Evolutionary conservation across 1,140 invertebrate genomes (phyloP).

Genomic region (Drosophila kohkoa): DNA sequence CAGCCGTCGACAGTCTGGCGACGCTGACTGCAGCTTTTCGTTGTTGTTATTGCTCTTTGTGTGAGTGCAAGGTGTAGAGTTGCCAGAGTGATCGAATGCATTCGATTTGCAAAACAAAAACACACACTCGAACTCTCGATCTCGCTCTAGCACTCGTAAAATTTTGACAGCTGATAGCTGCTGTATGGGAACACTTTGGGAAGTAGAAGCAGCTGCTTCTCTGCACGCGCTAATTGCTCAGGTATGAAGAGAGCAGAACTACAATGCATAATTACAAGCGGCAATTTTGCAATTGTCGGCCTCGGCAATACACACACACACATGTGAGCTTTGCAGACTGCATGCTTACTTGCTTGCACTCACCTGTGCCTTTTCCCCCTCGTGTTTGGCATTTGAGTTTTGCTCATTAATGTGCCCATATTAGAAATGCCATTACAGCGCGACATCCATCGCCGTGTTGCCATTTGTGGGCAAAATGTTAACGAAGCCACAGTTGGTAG

Average conservation of each 20-base stretch:
- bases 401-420: constrained; percentile 74
- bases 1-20: constrained; percentile 59
- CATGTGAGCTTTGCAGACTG: constrained; percentile 19
- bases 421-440: constrained; percentile 81
- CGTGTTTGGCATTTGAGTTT: not conserved
- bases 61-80: constrained; percentile 26
- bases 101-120: constrained; percentile 38
- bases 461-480: constrained; percentile 79
- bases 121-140: not conserved
- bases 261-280: constrained; percentile 48
- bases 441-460: constrained; percentile 62
- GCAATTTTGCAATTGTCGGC: constrained; percentile 70
- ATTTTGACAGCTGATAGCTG: constrained; percentile 50
- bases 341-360: constrained; percentile 5
- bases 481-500: constrained; percentile 58
- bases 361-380: constrained; percentile 51
- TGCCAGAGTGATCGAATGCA: constrained; percentile 38
- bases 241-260: constrained; percentile 68
- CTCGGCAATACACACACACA: not conserved
- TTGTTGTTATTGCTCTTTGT: constrained; percentile 34
- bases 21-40: constrained; percentile 63
- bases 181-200: not conserved
- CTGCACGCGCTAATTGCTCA: constrained; percentile 74
- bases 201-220: constrained; percentile 57
- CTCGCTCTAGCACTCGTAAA: constrained; percentile 15